Percentiles rank a stretch among this genome's conserved stretches.
phyloP scores from a whole-genome alignment of 2,113 vertebrate species.

The Opisthocomus hoazin region DNA sequence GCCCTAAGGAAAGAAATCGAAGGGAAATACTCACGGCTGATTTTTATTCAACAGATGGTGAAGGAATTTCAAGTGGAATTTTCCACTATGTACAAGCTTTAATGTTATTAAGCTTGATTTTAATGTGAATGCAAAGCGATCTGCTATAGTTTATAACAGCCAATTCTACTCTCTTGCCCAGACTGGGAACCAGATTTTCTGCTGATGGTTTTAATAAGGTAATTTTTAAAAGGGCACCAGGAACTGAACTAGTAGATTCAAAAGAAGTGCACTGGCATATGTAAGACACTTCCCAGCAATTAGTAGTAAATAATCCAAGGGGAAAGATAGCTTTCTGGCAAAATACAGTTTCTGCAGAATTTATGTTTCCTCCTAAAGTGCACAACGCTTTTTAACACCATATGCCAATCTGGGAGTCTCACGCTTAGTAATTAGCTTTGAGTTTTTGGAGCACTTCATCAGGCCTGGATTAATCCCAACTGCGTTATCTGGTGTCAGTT shows the following conservation, averaged over 20 bases:
- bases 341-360: neutral
- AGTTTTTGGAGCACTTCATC: slow-evolving; percentile 33
- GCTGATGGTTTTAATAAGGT: neutral
- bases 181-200: neutral
- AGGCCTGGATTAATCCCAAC: slow-evolving; percentile 33
- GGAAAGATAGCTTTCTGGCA: neutral
- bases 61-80: slow-evolving; percentile 27
- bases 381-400: slow-evolving; percentile 13
- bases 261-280: neutral
- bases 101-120: slow-evolving; percentile 16
- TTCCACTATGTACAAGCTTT: neutral
- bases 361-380: slow-evolving; percentile 1
- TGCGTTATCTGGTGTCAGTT: slow-evolving; percentile 48
- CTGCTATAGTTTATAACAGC: slow-evolving; percentile 6
- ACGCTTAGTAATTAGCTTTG: neutral
- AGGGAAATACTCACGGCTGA: neutral
- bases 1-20: neutral
- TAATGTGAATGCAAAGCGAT: neutral
- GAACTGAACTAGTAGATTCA: neutral
- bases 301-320: neutral
- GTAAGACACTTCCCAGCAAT: neutral
- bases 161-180: neutral
- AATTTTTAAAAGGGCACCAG: neutral
- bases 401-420: slow-evolving; percentile 12
- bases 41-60: slow-evolving; percentile 1